Percentiles rank a stretch among this genome's conserved stretches.
These are phyloP conservation scores for Podarcis siculus DNA, from an alignment of 2,797 vertebrate genomes.

Conservation along the genomic window DNA sequence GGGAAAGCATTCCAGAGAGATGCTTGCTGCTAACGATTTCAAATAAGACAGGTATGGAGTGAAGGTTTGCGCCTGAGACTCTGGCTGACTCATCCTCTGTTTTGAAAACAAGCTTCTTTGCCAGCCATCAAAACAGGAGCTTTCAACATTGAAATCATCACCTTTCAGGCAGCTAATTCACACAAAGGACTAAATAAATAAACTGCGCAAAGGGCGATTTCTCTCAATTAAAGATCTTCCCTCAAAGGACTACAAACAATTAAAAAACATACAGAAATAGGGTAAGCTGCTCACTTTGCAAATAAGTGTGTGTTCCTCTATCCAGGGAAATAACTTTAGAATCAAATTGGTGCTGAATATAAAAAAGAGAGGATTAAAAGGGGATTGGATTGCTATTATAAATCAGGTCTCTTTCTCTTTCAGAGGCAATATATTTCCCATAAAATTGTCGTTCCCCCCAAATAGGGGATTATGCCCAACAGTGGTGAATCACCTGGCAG, in stretches of 20 bases:
- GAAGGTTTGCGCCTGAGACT: constrained; percentile 41
- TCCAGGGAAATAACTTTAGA: constrained; percentile 60
- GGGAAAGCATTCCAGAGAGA: constrained; percentile 48
- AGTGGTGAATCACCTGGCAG: constrained; percentile 40
- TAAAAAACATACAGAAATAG: constrained; percentile 67
- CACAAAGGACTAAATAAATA: constrained; percentile 39
- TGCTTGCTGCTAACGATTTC: background rate
- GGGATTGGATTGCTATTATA: constrained; percentile 47
- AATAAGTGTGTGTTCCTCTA: constrained; percentile 58
- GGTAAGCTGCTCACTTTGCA: constrained; percentile 61
- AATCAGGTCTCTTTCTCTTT: constrained; percentile 46
- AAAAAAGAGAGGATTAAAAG: constrained; percentile 51
- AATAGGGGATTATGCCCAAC: constrained; percentile 33
- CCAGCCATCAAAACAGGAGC: constrained; percentile 53
- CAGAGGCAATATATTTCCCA: constrained; percentile 40
- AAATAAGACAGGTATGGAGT: constrained; percentile 29
- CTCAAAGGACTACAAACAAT: constrained; percentile 68
- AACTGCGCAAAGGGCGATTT: constrained; percentile 64
- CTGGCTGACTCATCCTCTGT: background rate
- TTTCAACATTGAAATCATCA: constrained; percentile 70
- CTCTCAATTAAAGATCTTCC: constrained; percentile 66
- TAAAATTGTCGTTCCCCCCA: background rate
- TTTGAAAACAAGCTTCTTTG: constrained; percentile 58
- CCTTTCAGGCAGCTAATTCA: constrained; percentile 69
- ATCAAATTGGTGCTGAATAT: constrained; percentile 59